Percentiles rank a stretch among this genome's conserved stretches.
phyloP scores from a whole-genome alignment of 1,140 invertebrate species.

The Triops cancriformis region DNA sequence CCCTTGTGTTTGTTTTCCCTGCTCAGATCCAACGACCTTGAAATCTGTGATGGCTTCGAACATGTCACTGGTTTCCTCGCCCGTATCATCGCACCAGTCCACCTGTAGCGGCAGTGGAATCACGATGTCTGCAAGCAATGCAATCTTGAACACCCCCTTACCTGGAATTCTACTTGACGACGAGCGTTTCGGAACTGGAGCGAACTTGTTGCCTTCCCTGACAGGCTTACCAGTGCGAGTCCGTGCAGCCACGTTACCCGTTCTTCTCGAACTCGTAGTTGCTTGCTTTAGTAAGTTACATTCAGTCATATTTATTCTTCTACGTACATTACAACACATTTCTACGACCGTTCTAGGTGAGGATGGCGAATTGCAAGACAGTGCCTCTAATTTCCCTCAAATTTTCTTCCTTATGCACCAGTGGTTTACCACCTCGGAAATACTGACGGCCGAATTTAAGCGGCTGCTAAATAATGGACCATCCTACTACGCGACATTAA shows the following conservation, averaged over 20 bases:
- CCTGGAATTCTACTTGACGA: neutral
- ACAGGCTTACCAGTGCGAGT: slow-evolving; percentile 15
- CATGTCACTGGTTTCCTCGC: neutral
- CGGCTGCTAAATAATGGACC: neutral
- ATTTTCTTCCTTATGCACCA: slow-evolving; percentile 26
- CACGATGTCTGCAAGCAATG: neutral
- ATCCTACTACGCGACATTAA: slow-evolving; percentile 12
- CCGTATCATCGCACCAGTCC: slow-evolving; percentile 13
- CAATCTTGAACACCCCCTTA: neutral
- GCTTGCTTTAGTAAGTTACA: slow-evolving; percentile 9
- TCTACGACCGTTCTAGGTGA: neutral
- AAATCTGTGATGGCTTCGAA: neutral
- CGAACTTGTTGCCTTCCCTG: slow-evolving; percentile 16
- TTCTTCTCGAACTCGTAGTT: slow-evolving; percentile 16
- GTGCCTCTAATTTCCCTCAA: slow-evolving; percentile 19
- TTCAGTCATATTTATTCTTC: neutral
- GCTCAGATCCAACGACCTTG: neutral
- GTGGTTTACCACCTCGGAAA: slow-evolving; percentile 26
- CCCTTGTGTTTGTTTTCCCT: neutral
- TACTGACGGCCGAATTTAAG: slow-evolving; percentile 18
- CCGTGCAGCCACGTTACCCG: slow-evolving; percentile 18
- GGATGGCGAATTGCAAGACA: slow-evolving; percentile 22
- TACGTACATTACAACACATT: neutral
- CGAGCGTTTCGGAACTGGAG: slow-evolving; percentile 12
- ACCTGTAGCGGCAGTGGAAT: neutral